These are phyloP conservation scores for Dryobates pubescens DNA, from an alignment of 2,797 vertebrate species.

Conservation along the genomic window DNA sequence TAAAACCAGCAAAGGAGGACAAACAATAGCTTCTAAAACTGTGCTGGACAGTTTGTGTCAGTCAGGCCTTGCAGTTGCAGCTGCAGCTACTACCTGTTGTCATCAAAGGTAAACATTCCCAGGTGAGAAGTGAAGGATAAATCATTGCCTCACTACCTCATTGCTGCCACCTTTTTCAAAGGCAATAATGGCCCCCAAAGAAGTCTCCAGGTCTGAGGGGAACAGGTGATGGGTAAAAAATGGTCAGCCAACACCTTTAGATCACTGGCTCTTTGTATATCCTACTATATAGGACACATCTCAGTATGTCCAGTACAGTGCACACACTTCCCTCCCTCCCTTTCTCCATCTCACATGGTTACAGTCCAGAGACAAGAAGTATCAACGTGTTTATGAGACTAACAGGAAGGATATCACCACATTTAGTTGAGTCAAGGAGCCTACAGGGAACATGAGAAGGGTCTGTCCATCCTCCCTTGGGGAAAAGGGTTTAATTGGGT, in stretches of 20 bases:
- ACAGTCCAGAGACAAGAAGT: not conserved
- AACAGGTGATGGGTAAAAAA: not conserved
- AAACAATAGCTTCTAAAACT: slow-evolving; percentile 4
- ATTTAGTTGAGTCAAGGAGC: not conserved
- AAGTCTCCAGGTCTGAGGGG: not conserved
- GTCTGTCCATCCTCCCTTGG: not conserved
- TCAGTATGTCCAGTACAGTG: not conserved
- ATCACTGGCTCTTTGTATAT: not conserved
- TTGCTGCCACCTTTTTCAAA: not conserved
- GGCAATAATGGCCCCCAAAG: not conserved
- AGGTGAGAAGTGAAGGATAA: not conserved
- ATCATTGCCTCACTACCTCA: not conserved
- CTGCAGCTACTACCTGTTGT: slow-evolving; percentile 12
- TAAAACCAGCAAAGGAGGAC: not conserved
- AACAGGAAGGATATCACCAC: not conserved
- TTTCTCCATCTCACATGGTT: not conserved
- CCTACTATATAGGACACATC: not conserved
- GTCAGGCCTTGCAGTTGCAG: not conserved
- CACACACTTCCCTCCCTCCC: not conserved
- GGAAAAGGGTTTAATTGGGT: not conserved
- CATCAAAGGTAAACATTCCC: slow-evolving; percentile 15
- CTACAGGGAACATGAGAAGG: not conserved
- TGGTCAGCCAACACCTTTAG: not conserved
- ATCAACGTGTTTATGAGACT: not conserved
- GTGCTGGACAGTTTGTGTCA: not conserved